A percentile compares a stretch with the other conserved stretches of the same genome.
phyloP scores from a whole-genome alignment of 2,113 vertebrate species.

The Canis aureus region DNA sequence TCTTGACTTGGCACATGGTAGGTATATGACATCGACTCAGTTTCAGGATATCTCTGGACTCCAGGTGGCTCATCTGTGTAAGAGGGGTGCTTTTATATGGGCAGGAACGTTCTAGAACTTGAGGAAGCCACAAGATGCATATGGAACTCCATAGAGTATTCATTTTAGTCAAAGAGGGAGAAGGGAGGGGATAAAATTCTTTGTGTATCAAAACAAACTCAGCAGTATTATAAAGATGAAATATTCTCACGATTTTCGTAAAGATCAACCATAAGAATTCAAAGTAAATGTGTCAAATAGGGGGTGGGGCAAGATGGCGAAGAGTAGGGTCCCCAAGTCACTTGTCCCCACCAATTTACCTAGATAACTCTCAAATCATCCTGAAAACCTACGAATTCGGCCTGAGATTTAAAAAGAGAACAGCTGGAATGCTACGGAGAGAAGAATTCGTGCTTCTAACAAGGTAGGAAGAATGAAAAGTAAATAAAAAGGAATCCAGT shows the following conservation, averaged over 20 bases:
- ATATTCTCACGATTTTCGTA: constrained; percentile 13
- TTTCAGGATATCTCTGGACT: not conserved
- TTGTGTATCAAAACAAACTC: not conserved
- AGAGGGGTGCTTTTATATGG: not conserved
- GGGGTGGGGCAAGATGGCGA: too few relatives aligned
- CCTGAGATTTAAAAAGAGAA: too few relatives aligned
- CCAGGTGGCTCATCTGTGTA: not conserved
- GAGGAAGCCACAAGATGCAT: not conserved
- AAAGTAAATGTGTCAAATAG: not conserved
- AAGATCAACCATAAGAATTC: not conserved
- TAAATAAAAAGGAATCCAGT: too few relatives aligned
- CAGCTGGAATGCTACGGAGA: too few relatives aligned
- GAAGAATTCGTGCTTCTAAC: too few relatives aligned
- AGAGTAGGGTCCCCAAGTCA: too few relatives aligned
- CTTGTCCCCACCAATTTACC: too few relatives aligned
- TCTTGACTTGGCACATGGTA: not conserved
- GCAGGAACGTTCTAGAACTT: not conserved
- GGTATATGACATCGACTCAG: not conserved
- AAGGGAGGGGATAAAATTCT: not conserved
- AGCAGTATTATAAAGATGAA: not conserved
- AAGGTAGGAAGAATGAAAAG: too few relatives aligned
- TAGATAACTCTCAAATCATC: too few relatives aligned
- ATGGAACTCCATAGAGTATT: not conserved
- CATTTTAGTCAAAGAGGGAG: not conserved
- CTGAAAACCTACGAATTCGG: too few relatives aligned